These are phyloP conservation scores for Potorous gilbertii DNA, from an alignment of 2,797 vertebrate species.

Conservation along the genomic window DNA sequence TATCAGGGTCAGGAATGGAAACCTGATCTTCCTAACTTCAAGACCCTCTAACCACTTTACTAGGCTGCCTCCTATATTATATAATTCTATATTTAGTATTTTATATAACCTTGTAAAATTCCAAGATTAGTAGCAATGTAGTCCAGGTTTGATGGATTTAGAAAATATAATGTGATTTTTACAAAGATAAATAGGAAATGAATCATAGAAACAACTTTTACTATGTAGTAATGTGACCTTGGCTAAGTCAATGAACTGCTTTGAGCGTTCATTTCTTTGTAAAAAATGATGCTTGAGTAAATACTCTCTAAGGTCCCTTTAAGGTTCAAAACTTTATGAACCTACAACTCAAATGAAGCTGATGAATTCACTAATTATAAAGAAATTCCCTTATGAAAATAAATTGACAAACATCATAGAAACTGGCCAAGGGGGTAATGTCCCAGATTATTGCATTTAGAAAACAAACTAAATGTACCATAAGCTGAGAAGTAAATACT, in stretches of 20 bases:
- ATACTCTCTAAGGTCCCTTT: neutral
- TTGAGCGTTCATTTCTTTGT: neutral
- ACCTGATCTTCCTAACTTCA: neutral
- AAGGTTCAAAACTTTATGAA: neutral
- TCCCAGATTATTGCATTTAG: neutral
- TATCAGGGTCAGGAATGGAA: neutral
- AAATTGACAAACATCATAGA: neutral
- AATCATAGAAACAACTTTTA: neutral
- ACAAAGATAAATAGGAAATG: neutral
- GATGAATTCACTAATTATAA: neutral
- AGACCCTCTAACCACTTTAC: neutral
- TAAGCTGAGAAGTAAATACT: neutral
- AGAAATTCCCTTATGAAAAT: neutral
- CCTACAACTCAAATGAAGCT: neutral
- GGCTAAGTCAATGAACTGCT: neutral
- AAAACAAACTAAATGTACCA: conserved; percentile 26
- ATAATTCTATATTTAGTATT: neutral
- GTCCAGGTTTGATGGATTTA: neutral
- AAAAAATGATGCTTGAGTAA: neutral
- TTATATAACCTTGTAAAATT: neutral
- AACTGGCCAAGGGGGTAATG: neutral
- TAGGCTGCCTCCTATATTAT: neutral
- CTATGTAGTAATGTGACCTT: neutral
- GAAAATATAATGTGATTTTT: neutral
- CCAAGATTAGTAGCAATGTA: neutral